A percentile compares a stretch with the other conserved stretches of the same genome.
phyloP scores from a whole-genome alignment of 1,140 invertebrate species.

The Drosophila triauraria region DNA sequence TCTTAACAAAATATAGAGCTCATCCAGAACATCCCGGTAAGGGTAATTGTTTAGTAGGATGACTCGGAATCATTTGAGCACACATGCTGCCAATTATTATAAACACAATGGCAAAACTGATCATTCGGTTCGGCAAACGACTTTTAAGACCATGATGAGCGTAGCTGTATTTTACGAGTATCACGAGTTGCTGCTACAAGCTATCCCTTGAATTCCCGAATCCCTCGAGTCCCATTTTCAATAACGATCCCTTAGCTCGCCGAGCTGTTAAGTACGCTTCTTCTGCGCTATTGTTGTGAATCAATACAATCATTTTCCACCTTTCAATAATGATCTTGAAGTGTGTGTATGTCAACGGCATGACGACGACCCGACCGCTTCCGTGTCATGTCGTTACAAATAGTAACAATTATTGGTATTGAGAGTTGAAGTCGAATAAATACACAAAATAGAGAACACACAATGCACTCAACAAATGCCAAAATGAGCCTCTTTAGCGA shows the following conservation, averaged over 20 bases:
- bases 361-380: conserved; percentile 40
- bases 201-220: conserved; percentile 3
- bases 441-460: conserved; percentile 53
- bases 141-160: conserved; percentile 37
- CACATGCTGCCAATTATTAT: conserved; percentile 63
- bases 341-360: conserved; percentile 44
- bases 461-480: conserved; percentile 39
- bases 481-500: conserved; percentile 73
- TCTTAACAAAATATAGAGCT: conserved; percentile 7
- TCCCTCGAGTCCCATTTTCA: conserved; percentile 7
- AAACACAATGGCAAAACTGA: conserved; percentile 50
- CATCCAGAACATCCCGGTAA: neutral
- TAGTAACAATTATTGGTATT: conserved; percentile 74
- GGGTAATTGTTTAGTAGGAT: conserved; percentile 3
- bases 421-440: conserved; percentile 71
- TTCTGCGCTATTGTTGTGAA: conserved; percentile 55
- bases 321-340: conserved; percentile 63
- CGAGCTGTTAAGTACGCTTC: conserved; percentile 65
- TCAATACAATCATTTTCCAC: conserved; percentile 79
- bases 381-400: conserved; percentile 72
- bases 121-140: conserved; percentile 32
- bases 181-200: conserved; percentile 6
- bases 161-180: conserved; percentile 9
- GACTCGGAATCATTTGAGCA: conserved; percentile 14
- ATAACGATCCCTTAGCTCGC: conserved; percentile 19